A percentile compares a stretch with the other conserved stretches of the same genome.
phyloP scores from a whole-genome alignment of 2,797 vertebrate genomes.

The Austrolebias charrua region DNA sequence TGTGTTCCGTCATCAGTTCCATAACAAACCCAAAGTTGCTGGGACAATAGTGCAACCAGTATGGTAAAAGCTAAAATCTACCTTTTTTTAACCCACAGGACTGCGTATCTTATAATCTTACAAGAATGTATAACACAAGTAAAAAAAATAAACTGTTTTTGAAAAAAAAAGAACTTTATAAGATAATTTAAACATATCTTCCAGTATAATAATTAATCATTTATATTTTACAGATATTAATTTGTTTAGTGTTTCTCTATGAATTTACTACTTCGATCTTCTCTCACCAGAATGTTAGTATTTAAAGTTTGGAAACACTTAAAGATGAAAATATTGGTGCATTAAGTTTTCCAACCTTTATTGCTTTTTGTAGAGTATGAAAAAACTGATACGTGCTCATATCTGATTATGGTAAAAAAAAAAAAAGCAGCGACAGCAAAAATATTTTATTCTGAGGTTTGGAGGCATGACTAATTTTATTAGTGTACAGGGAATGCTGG shows the following conservation, averaged over 20 bases:
- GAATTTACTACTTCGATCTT: too few species aligned
- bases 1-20: slow-evolving; percentile 58
- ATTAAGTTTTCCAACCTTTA: neutral
- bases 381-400: slow-evolving; percentile 14
- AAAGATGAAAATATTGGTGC: slow-evolving; percentile 13
- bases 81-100: neutral
- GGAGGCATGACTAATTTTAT: slow-evolving; percentile 32
- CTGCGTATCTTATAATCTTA: neutral
- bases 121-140: too few species aligned
- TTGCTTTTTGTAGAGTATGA: slow-evolving; percentile 6
- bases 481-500: slow-evolving; percentile 23
- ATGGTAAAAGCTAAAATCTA: slow-evolving; percentile 15
- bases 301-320: neutral
- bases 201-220: too few species aligned
- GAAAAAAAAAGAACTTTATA: too few species aligned
- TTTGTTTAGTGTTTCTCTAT: too few species aligned
- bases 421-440: slow-evolving; percentile 19
- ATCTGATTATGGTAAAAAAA: slow-evolving; percentile 16
- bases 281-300: neutral
- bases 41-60: slow-evolving; percentile 14
- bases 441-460: slow-evolving; percentile 36
- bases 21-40: slow-evolving; percentile 47
- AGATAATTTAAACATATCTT: too few species aligned
- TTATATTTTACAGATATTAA: too few species aligned
- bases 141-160: too few species aligned